These are phyloP conservation scores for Actinia tenebrosa DNA, from an alignment of 64 coral and sea anemone species.

Conservation along the genomic window DNA sequence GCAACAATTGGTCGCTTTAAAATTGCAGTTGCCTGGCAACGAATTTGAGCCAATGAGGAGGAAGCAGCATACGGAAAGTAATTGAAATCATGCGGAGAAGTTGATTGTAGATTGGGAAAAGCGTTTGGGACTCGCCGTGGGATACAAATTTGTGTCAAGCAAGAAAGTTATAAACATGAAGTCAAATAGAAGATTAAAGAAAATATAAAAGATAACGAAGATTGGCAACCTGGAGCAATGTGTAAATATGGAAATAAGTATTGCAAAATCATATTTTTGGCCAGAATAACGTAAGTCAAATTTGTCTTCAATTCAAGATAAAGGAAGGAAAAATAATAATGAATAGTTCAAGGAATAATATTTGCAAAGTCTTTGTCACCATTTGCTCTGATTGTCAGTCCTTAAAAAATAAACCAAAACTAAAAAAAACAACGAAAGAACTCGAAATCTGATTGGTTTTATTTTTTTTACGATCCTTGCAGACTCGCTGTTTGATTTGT, in stretches of 20 bases:
- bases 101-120: not conserved
- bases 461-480: too few species aligned
- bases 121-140: not conserved
- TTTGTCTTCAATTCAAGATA: too few species aligned
- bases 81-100: not conserved
- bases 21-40: not conserved
- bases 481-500: too few species aligned
- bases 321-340: too few species aligned
- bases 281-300: too few species aligned
- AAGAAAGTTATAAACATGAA: not conserved
- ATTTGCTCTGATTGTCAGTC: too few species aligned
- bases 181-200: not conserved
- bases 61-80: not conserved
- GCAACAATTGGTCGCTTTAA: not conserved
- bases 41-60: not conserved
- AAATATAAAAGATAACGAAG: not conserved
- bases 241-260: too few species aligned
- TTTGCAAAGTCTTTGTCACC: too few species aligned
- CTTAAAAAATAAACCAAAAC: not conserved
- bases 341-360: too few species aligned
- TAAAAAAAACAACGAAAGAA: not conserved
- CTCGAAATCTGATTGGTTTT: too few species aligned
- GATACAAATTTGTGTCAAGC: not conserved
- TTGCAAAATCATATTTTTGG: too few species aligned
- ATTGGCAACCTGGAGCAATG: too few species aligned